phyloP scores from a whole-genome alignment of 2,888 invertebrate genomes.

The Limnephilus marmoratus region DNA sequence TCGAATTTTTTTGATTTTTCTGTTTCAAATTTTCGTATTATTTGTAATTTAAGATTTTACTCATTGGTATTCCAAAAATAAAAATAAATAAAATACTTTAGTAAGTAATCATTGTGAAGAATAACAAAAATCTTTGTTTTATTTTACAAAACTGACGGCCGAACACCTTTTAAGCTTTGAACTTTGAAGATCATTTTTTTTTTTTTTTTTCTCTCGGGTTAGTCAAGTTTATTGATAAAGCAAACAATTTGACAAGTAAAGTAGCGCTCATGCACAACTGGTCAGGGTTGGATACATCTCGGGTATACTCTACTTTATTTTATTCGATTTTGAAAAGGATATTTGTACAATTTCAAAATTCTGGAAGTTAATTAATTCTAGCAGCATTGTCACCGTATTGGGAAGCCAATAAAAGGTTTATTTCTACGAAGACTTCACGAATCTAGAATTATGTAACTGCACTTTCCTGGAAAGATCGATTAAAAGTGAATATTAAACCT shows the following conservation, averaged over 20 bases:
- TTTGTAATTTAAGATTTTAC: too few species aligned
- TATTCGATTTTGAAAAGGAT: not conserved
- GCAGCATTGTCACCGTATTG: not conserved
- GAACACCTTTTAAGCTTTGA: not conserved
- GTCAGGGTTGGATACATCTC: not conserved
- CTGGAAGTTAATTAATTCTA: not conserved
- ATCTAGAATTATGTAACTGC: not conserved
- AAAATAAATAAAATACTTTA: too few species aligned
- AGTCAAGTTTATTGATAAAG: conserved; percentile 20
- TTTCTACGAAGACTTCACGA: not conserved
- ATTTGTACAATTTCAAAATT: not conserved
- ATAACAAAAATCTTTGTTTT: not conserved
- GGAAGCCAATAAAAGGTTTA: not conserved
- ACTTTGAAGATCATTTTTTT: not conserved
- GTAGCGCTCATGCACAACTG: not conserved
- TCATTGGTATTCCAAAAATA: too few species aligned
- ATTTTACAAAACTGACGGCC: not conserved
- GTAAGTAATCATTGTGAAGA: not conserved
- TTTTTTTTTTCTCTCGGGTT: not conserved
- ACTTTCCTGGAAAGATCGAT: not conserved
- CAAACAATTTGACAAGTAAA: not conserved
- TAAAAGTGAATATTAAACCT: not conserved
- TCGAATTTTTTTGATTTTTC: too few species aligned
- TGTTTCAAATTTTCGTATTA: too few species aligned
- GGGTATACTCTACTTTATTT: not conserved